Percentiles rank a stretch among this genome's conserved stretches.
phyloP scores from a whole-genome alignment of 2,888 invertebrate species.

The Strigamia maritima region DNA sequence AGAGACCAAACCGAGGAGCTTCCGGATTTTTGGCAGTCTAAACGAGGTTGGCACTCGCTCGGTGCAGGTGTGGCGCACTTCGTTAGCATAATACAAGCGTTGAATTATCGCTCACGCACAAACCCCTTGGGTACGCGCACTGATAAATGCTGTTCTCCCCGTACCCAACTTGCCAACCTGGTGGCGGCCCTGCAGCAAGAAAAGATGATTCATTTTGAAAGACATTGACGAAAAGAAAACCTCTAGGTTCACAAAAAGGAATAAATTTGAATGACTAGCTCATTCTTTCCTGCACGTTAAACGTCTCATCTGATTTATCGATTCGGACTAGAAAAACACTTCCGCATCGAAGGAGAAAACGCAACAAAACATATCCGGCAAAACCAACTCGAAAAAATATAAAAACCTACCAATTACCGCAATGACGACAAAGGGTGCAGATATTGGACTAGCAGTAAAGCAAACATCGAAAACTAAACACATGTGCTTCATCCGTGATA shows the following conservation, averaged over 20 bases:
- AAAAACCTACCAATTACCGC: neutral
- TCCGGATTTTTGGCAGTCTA: conserved; percentile 31
- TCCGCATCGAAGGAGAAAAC: neutral
- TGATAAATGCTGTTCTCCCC: conserved; percentile 22
- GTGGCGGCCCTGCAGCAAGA: conserved; percentile 17
- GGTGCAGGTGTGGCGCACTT: conserved; percentile 7
- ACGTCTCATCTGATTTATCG: conserved; percentile 31
- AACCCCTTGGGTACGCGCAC: conserved; percentile 23
- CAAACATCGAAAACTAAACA: conserved; percentile 27
- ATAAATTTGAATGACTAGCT: conserved; percentile 16
- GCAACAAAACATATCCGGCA: conserved; percentile 25
- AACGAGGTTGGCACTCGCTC: neutral
- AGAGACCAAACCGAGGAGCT: conserved; percentile 24
- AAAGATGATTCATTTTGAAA: conserved; percentile 25
- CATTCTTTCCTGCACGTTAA: neutral
- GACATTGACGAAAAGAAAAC: conserved; percentile 9
- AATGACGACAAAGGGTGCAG: neutral
- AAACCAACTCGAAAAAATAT: neutral
- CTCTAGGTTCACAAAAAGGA: neutral
- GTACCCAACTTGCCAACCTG: conserved; percentile 13
- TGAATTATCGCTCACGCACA: conserved; percentile 34
- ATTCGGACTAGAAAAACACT: conserved; percentile 28
- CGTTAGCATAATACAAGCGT: conserved; percentile 34
- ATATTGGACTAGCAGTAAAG: conserved; percentile 10
- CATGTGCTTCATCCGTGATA: conserved; percentile 18